Evolutionary conservation across 2,113 vertebrate genomes (phyloP), one percentile per base, ranked within the genome.

Genomic region (Brachionichthys hirsutus): DNA sequence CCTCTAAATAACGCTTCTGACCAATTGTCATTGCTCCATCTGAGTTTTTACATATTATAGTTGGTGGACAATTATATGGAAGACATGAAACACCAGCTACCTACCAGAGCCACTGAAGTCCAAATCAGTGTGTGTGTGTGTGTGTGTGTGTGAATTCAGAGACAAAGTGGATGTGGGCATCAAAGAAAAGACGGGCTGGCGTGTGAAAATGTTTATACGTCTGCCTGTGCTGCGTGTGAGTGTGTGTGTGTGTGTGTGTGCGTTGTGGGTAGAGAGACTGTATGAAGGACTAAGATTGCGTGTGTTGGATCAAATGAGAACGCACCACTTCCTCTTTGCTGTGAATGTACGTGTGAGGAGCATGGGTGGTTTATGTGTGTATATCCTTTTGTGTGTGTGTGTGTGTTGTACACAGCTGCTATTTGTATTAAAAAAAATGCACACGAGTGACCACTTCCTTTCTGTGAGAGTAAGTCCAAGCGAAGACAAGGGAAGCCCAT

Each of bases 241-340:
- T 30, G 24, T 60, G 71, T 62, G 63, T 60, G 72, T 62, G 70
- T 72, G 77, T 42, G 56, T 69, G 36, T 46, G 54, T 51, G 68
- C 73, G 49, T 67, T 79, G 72, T 13, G 79, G 82, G 78, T 75
- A 77, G 68, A 58, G 63, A 62, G 43, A 50, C 75, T 68, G 48
- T 75, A 62, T 65, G 49, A 56, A 69, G 70, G 62, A 66, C 70
- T 48, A 65, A 65, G 75, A 73, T 82, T 82, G 84, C 85, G 79
- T 86, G 87, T 66, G 79, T 36, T 43, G 62, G 67, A 68, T 63
- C 53, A 83, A 82, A 83, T 75, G 66, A 84, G 67, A 82, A 82
- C 84, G 82, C 77, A 81, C 77, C 75, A 86, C 82, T 89, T 89
- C 86, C 85, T 83, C 65, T 75, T 76, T 53, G 77, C 56, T 48